Conservation (phyloP, 2,888 invertebrate species). For the Macrostomum cliftonense region DNA sequence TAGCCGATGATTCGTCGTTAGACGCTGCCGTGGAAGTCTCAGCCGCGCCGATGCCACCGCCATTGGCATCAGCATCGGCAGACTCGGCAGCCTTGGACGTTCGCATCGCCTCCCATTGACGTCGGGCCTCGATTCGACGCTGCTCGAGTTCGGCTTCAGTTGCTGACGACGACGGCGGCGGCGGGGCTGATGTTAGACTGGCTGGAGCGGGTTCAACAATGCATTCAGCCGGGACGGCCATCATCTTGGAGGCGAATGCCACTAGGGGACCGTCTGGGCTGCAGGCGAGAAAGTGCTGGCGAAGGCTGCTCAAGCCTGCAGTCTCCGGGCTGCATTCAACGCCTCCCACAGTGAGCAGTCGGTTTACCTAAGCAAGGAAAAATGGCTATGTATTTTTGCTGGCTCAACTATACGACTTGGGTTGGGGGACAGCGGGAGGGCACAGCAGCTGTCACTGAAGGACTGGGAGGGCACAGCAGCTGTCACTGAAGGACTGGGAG, state of each 20-base stretch:
- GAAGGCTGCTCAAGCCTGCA: not conserved
- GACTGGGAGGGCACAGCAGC: too few species aligned
- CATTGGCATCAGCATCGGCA: slow-evolving; percentile 2
- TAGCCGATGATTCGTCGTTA: slow-evolving; percentile 14
- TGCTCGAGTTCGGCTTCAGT: not conserved
- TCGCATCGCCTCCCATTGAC: not conserved
- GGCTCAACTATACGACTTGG: too few species aligned
- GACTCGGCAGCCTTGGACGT: not conserved
- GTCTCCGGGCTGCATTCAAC: too few species aligned
- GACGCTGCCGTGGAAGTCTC: not conserved
- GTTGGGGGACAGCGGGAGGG: too few species aligned
- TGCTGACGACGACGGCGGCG: too few species aligned
- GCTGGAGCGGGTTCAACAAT: too few species aligned
- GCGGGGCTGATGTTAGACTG: too few species aligned
- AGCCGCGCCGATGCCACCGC: slow-evolving; percentile 37
- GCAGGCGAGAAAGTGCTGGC: slow-evolving; percentile 43
- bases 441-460: too few species aligned
- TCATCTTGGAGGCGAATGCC: slow-evolving; percentile 70
- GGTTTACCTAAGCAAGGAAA: not conserved
- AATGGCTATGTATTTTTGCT: too few species aligned
- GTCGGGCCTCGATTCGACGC: not conserved
- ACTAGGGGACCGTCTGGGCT: slow-evolving; percentile 50
- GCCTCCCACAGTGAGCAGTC: not conserved
- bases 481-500: too few species aligned
- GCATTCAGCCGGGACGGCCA: too few species aligned